Evolutionary conservation across 2,888 invertebrate species (phyloP), one percentile per base, ranked within the genome.

Genomic region (Anagyrus pseudococci): DNA sequence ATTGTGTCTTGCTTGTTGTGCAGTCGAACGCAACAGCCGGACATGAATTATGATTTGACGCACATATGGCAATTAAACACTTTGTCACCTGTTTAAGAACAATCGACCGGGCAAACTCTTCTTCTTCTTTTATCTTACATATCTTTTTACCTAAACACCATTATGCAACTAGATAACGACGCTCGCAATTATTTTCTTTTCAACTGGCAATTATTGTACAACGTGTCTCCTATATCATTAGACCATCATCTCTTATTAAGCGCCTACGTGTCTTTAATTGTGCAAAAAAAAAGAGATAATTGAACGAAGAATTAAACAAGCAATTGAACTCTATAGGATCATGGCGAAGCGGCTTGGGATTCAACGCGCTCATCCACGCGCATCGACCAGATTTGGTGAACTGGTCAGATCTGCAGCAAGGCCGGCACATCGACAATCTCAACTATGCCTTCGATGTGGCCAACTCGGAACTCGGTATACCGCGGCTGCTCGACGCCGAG

Each of bases 381-480:
- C 98, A 99, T 83, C 85, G 98, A 66, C 98, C 98, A 10, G 98
- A 99, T 82, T 84, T 98, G 72, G 93, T 99, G 81, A 91, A 93
- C 73, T 98, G 91, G 87, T 85, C 89, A 71, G 86, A 88, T 64
- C 84, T 99, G 58, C 88, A 90, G 54, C 91, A 90, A 52, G 85
- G 87, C 50, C 91, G 91, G 77, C 93, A 96, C 82, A 92, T 98
- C 77, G 94, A 94, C 78, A 99, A 98, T 77, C 87, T 99, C 71
- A 98, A 98, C 85, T 93, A 96, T 83, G 99, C 99, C 33, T 99
- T 99, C 83, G 94, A 96, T 77, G 89, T 94, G 58, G 98, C 98
- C 0, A 92, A 95, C 80, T 88, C 89, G 57, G 92, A 97, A 74
- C 87, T 99, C 71, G 97, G 96, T 50, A 98, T 99, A 68, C 94